phyloP scores from a whole-genome alignment of 2,797 vertebrate genomes.

The Sebastes matsubarae region DNA sequence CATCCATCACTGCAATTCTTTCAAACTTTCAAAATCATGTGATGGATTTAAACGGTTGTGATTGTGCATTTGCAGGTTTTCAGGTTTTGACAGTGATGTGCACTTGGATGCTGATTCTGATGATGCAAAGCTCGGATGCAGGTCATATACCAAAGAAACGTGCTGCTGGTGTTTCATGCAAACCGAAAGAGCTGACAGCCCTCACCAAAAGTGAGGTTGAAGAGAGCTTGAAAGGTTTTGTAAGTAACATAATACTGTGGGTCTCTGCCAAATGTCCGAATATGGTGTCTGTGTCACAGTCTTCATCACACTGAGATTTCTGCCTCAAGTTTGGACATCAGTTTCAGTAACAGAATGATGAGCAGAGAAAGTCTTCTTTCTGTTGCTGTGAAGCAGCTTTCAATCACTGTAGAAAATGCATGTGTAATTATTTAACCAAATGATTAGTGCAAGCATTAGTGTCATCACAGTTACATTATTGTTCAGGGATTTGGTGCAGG shows the following conservation, averaged over 20 bases:
- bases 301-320: neutral
- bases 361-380: neutral
- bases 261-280: neutral
- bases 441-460: neutral
- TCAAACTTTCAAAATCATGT: neutral
- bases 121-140: slow-evolving; percentile 24
- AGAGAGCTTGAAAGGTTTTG: slow-evolving; percentile 31
- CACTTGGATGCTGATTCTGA: slow-evolving; percentile 27
- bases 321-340: neutral
- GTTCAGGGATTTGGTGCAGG: neutral
- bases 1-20: too few relatives aligned
- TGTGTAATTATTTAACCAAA: neutral
- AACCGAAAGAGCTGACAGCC: neutral
- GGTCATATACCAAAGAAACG: neutral
- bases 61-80: slow-evolving; percentile 38
- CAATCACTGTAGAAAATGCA: neutral
- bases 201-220: slow-evolving; percentile 3
- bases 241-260: slow-evolving; percentile 41
- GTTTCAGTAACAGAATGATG: neutral
- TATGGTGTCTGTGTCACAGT: neutral
- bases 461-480: neutral
- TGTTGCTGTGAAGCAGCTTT: neutral
- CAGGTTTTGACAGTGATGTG: slow-evolving; percentile 1
- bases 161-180: slow-evolving; percentile 10
- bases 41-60: neutral